Conservation (phyloP, 2,113 vertebrate genomes). For the Notechis scutatus region DNA sequence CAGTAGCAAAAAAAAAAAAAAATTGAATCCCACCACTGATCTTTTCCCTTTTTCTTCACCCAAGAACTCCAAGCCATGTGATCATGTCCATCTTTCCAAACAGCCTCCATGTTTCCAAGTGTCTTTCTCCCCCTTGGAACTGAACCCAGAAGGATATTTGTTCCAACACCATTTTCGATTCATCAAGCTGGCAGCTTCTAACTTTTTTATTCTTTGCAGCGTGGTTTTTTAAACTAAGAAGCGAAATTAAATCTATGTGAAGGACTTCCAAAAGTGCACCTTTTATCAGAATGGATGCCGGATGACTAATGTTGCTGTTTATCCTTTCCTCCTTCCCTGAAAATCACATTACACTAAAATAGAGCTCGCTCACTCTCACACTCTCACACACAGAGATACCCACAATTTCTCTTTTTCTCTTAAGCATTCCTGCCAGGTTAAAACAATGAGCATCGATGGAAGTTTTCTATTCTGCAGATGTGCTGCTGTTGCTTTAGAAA, state of each 20-base stretch:
- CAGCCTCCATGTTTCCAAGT: no score
- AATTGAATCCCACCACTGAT: no score
- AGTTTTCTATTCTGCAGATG: constrained; percentile 46
- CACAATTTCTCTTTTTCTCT: constrained; percentile 3
- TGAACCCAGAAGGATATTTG: no score
- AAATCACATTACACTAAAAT: constrained; percentile 16
- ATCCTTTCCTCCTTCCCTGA: constrained; percentile 6
- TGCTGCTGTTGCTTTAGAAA: constrained; percentile 41
- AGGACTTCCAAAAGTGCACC: background rate
- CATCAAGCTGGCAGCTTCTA: background rate
- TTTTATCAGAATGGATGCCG: background rate
- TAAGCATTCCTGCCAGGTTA: constrained; percentile 26
- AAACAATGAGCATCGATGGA: constrained; percentile 38
- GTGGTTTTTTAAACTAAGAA: background rate
- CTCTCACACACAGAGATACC: no score
- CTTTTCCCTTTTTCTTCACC: no score
- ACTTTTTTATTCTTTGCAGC: background rate
- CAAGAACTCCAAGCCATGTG: no score
- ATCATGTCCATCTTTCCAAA: no score
- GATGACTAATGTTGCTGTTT: constrained; percentile 9
- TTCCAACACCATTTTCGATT: background rate
- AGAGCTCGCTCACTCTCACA: background rate
- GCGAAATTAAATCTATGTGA: background rate
- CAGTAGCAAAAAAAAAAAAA: no score
- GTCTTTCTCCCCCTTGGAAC: no score